phyloP scores from a whole-genome alignment of 2,797 vertebrate species.

The Sciurus vulgaris region DNA sequence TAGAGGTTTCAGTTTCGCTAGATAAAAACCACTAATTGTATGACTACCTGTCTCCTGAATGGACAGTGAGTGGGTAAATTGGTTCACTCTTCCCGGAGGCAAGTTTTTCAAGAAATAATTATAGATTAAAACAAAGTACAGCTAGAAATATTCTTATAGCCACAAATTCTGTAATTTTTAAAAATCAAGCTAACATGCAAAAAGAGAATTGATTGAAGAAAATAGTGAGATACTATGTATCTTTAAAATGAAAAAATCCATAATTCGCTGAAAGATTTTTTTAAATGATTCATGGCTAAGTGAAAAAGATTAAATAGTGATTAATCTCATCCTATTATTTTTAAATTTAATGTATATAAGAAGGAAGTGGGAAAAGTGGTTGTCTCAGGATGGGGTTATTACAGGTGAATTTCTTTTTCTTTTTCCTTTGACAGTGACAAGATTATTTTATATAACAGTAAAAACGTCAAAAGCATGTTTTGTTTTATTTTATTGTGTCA shows the following conservation, averaged over 20 bases:
- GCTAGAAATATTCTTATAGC: not conserved
- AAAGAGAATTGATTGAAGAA: slow-evolving; percentile 3
- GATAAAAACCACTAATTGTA: not conserved
- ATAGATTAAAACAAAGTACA: slow-evolving; percentile 13
- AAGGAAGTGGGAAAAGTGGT: not conserved
- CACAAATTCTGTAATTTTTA: not conserved
- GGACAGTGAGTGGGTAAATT: not conserved
- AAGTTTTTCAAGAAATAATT: slow-evolving; percentile 50
- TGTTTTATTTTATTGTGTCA: not conserved
- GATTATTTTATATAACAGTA: slow-evolving; percentile 13
- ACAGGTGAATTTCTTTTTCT: not conserved
- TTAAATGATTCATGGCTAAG: not conserved
- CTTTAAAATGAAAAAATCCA: not conserved
- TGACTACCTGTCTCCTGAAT: not conserved
- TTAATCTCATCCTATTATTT: slow-evolving; percentile 2
- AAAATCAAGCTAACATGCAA: not conserved
- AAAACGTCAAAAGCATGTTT: not conserved
- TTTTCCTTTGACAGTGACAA: not conserved
- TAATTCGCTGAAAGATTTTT: not conserved
- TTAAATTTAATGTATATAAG: not conserved
- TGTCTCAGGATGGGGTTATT: not conserved
- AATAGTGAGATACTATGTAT: not conserved
- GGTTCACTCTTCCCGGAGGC: not conserved
- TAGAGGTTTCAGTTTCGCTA: not conserved
- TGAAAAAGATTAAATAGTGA: not conserved